phyloP scores from a whole-genome alignment of 2,888 invertebrate genomes.

The Diaphora mendica region DNA sequence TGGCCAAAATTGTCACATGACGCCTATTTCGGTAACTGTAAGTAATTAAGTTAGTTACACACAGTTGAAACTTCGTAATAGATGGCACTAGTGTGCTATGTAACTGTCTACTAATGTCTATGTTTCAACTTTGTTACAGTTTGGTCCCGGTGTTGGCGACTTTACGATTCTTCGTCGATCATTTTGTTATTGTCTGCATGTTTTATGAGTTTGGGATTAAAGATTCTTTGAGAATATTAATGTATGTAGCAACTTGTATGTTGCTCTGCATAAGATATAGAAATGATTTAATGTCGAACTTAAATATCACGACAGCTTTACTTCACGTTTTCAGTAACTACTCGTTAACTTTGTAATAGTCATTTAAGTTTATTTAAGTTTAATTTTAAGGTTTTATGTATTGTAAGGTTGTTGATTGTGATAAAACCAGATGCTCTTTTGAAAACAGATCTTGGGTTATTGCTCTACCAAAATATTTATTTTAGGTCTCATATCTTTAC shows the following conservation, averaged over 20 bases:
- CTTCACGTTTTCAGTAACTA: conserved; percentile 30
- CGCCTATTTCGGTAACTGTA: conserved; percentile 42
- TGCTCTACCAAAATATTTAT: too few species aligned
- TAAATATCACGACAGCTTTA: conserved; percentile 32
- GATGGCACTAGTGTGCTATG: conserved; percentile 41
- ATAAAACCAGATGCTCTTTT: neutral
- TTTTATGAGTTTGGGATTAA: neutral
- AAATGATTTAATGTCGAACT: conserved; percentile 42
- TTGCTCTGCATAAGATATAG: conserved; percentile 37
- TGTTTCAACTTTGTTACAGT: conserved; percentile 45
- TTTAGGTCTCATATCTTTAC: too few species aligned
- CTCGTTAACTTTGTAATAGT: neutral
- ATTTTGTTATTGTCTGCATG: conserved; percentile 11
- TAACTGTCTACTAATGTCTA: conserved; percentile 43
- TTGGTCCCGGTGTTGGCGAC: conserved; percentile 19
- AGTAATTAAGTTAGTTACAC: conserved; percentile 54
- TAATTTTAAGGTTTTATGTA: neutral
- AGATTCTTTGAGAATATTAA: neutral
- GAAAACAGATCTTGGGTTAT: too few species aligned
- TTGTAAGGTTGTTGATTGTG: neutral
- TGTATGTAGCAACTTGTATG: conserved; percentile 27
- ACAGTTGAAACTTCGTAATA: conserved; percentile 44
- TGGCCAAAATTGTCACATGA: conserved; percentile 45
- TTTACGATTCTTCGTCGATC: conserved; percentile 4
- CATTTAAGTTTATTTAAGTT: neutral